phyloP scores from a whole-genome alignment of 2,113 vertebrate genomes.

The Hypomesus transpacificus region DNA sequence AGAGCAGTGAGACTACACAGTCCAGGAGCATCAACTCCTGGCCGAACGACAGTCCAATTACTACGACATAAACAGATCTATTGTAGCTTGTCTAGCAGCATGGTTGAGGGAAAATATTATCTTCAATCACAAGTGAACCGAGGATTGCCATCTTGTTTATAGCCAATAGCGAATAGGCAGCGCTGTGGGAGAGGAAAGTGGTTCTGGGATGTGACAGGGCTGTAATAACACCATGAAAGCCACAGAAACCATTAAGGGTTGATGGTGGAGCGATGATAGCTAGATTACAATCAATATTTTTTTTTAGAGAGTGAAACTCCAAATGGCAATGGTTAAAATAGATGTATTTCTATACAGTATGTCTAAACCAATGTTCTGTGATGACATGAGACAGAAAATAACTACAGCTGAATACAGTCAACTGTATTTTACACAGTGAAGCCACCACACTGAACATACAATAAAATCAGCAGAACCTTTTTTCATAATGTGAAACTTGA shows the following conservation, averaged over 20 bases:
- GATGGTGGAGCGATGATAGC: conserved; percentile 1
- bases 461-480: too few species aligned
- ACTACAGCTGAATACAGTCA: too few species aligned
- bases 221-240: conserved; percentile 44
- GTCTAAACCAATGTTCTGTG: too few species aligned
- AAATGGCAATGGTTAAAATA: too few species aligned
- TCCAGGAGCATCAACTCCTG: background rate
- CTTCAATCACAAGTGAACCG: conserved; percentile 36
- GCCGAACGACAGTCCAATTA: conserved; percentile 2
- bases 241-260: conserved; percentile 18
- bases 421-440: too few species aligned
- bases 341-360: too few species aligned
- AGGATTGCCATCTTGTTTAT: background rate
- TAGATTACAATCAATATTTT: conserved; percentile 25
- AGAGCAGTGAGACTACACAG: conserved; percentile 12
- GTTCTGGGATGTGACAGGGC: background rate
- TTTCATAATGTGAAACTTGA: too few species aligned
- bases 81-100: conserved; percentile 6
- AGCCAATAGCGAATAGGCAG: background rate
- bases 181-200: too few species aligned
- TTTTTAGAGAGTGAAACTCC: too few species aligned
- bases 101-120: conserved; percentile 23
- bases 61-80: conserved; percentile 39
- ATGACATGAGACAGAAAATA: too few species aligned
- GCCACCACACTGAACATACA: too few species aligned